These are phyloP conservation scores for Acridotheres tristis DNA, from an alignment of 2,797 vertebrate genomes.

Conservation along the genomic window DNA sequence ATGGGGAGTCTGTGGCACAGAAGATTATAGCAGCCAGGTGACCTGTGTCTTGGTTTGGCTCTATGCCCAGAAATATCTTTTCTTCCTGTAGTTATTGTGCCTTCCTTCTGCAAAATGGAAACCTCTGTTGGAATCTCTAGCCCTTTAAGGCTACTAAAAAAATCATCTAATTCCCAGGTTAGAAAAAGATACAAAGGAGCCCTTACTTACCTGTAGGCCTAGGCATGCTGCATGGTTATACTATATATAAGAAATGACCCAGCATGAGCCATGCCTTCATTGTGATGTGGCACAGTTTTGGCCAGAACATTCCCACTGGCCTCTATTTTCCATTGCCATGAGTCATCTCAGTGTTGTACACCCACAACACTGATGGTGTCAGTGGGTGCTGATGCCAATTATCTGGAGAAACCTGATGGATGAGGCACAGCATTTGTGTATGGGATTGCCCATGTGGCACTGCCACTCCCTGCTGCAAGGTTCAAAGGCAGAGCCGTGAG, in stretches of 20 bases:
- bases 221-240: background rate
- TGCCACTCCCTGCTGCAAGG: background rate
- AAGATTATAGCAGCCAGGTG: slow-evolving; percentile 60
- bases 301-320: background rate
- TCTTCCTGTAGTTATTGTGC: background rate
- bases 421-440: background rate
- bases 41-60: slow-evolving; percentile 51
- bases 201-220: background rate
- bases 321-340: slow-evolving; percentile 16
- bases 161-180: background rate
- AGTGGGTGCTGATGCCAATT: background rate
- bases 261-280: slow-evolving; percentile 21
- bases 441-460: background rate
- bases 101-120: slow-evolving; percentile 38
- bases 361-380: background rate
- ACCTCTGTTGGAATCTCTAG: background rate
- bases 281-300: slow-evolving; percentile 33
- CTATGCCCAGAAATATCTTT: slow-evolving; percentile 47
- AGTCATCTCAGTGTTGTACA: background rate
- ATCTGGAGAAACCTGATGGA: background rate
- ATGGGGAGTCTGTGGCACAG: slow-evolving; percentile 48
- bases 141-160: background rate
- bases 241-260: slow-evolving; percentile 37
- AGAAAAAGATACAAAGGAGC: background rate
- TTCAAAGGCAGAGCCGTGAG: background rate